Conservation (phyloP, 2,113 vertebrate genomes). For the Stictonetta naevosa region DNA sequence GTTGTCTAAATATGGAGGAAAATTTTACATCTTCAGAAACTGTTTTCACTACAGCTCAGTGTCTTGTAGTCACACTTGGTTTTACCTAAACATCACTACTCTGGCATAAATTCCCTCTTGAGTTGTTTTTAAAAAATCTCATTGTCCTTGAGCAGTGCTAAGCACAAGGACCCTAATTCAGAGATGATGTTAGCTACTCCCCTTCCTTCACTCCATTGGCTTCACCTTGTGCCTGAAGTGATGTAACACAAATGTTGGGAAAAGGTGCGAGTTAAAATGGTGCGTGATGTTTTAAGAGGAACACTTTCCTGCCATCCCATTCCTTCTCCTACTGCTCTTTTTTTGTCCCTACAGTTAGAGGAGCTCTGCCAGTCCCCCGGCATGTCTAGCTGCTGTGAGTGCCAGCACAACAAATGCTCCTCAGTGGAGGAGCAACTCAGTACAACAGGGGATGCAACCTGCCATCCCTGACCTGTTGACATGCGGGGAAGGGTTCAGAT, state of each 20-base stretch:
- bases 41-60: neutral
- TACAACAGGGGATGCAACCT: neutral
- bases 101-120: neutral
- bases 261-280: constrained; percentile 22
- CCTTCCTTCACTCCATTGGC: neutral
- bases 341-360: neutral
- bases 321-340: neutral
- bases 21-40: neutral
- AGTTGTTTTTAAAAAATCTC: neutral
- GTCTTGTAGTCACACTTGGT: neutral
- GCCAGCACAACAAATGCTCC: neutral
- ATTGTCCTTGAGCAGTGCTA: neutral
- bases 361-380: neutral
- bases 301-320: neutral
- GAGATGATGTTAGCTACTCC: neutral
- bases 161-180: neutral
- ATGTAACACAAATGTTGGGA: neutral
- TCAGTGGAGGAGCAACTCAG: neutral
- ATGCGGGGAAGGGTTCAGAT: neutral
- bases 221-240: neutral
- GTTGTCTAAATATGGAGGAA: neutral
- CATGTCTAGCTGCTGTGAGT: neutral
- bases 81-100: neutral
- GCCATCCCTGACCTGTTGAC: neutral
- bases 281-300: neutral